Base-by-base conservation (phyloP, 1,140 invertebrate species). In the Magallana gigas region DNA sequence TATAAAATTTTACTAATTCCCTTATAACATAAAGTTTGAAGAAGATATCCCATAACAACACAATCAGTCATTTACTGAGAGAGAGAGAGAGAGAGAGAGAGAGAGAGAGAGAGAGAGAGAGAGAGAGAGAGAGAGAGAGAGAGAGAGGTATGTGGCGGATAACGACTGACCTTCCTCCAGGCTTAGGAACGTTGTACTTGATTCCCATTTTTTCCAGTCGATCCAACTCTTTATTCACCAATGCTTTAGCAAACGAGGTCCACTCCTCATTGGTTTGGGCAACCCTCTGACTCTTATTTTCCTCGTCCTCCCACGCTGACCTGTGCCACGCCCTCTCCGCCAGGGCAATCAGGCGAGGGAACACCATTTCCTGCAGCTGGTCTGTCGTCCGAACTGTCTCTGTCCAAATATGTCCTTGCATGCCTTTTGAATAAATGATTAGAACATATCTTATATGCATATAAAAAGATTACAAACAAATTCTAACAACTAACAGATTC, bases 251-350 rank as follows among this genome's bases (percentile, higher is more conserved):
- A 86, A 93, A 93, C 1, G 84, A 57, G 23, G 36, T 80, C 91
- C 91, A 93, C 23, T 93, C 91, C 0, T 58, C 16, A 23, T 84
- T 85, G 16, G 60, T 87, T 60, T 80, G 56, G 12, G n/a, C n/a
- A 1, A 3, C 85, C 76, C 84, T 68, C 29, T 16, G 14, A 29
- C n/a, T 11, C 59, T 83, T 83, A 9, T 88, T 68, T 1, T 68
- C 62, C 1, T 87, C 64, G n/a, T 86, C 60, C 86, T 93, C 93
- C 93, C 93, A 94, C 11, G 64, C 6, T 18, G 92, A 91, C 56
- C 89, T 88, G 81, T 93, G 92, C 93, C 93, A 94, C 0, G 92
- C 92, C 60, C 93, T 88, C 87, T 94, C 93, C 9, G 93, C 93
- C 48, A 93, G 86, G 11, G 93, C 93, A n/a, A 94, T 57, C 9